phyloP scores from a whole-genome alignment of 2,113 vertebrate species.

The mouse (Mus musculus) region GRCm39 chr10:52361001-52361500 shows the following conservation, averaged over 20 bases:
- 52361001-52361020: neutral
- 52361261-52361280: neutral
- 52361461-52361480: neutral
- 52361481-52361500: neutral
- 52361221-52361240: neutral
- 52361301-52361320: neutral
- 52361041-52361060: neutral
- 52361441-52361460: neutral
- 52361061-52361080: neutral
- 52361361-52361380: neutral
- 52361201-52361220: neutral
- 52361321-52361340: neutral
- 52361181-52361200: neutral
- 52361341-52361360: neutral
- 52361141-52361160: neutral
- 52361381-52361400: neutral
- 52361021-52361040: neutral
- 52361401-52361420: neutral
- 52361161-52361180: neutral
- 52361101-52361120: neutral
- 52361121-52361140: neutral
- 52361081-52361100: conserved; percentile 5
- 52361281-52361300: neutral
- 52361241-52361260: neutral
- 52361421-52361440: neutral